Base-by-base conservation (phyloP, 2,888 invertebrate genomes). In the Odontomyia ornata region DNA sequence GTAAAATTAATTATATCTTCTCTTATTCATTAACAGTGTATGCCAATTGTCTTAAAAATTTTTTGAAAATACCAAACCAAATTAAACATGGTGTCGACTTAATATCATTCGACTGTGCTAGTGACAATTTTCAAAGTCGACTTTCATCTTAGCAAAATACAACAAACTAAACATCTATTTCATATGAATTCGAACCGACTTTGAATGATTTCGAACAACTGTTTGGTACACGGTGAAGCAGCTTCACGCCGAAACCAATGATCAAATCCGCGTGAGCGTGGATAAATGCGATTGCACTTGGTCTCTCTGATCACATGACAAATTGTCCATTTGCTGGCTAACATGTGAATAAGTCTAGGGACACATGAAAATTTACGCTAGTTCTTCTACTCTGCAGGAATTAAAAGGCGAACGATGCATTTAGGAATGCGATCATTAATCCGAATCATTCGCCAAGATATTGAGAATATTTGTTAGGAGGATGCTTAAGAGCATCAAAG, bases 201-300 rank as follows among this genome's bases (percentile, higher is more conserved):
- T 73, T 73, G 73, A 73, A 73, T 57, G 73, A 73, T 73, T 73
- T 57, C 57, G 57, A 73, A 73, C 73, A 73, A 73, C 73, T 73
- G 73, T 60, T 73, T 73, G 18, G 47, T 25, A 69, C 69, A 30
- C 69, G 36, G 27, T 15, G 21, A 4, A 18, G 47, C 47, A 47
- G 15, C 69, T 36, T 36, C 36, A 9, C 36, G 9, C 36, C 9
- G 5, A 25, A 13, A 57, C 23, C 60, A 73, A 15, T 36, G 36
- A 57, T 73, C 36, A 36, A 23, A 36, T 43, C 46, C 21, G 21
- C 11, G 25, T 21, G 36, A 30, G 73, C 60, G 60, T 30, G 60
- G 57, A 36, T 52, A 65, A 25, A 27, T 69, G 46, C 11, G 11
- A 30, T 21, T 73, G 57, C 73, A 73, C 73, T 73, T 73, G 57